Percentiles rank a stretch among this genome's conserved stretches.
Evolutionary conservation across 2,888 invertebrate species (phyloP).

Genomic region (Sialis lutaria): DNA sequence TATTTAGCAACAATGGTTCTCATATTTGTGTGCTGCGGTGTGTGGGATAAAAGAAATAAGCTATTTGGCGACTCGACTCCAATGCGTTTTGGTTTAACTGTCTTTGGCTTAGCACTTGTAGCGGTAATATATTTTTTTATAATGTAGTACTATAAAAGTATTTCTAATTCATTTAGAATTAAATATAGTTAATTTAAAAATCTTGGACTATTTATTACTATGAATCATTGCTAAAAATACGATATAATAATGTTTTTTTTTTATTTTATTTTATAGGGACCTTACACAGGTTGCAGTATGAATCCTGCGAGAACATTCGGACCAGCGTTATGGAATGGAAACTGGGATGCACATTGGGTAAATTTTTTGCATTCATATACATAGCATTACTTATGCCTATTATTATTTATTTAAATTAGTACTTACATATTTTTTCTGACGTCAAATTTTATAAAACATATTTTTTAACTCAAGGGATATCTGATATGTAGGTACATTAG

Average conservation of each 20-base stretch:
- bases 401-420: background rate
- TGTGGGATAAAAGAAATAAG: constrained; percentile 55
- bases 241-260: constrained; percentile 5
- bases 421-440: no score
- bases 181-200: no score
- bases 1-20: constrained; percentile 43
- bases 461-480: no score
- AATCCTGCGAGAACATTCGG: constrained; percentile 52
- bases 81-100: constrained; percentile 48
- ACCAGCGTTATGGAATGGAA: constrained; percentile 50
- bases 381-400: background rate
- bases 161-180: no score
- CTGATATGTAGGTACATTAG: no score
- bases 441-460: no score
- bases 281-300: constrained; percentile 48
- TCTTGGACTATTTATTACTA: no score
- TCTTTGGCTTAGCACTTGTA: constrained; percentile 44
- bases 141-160: no score
- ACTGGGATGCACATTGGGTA: constrained; percentile 51
- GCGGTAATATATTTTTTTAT: constrained; percentile 28
- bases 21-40: constrained; percentile 45
- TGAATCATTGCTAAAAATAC: no score
- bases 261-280: constrained; percentile 19
- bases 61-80: constrained; percentile 43
- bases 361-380: constrained; percentile 12